These are phyloP conservation scores for Ornithoptera alexandrae DNA, from an alignment of 2,888 invertebrate genomes.

Conservation along the genomic window DNA sequence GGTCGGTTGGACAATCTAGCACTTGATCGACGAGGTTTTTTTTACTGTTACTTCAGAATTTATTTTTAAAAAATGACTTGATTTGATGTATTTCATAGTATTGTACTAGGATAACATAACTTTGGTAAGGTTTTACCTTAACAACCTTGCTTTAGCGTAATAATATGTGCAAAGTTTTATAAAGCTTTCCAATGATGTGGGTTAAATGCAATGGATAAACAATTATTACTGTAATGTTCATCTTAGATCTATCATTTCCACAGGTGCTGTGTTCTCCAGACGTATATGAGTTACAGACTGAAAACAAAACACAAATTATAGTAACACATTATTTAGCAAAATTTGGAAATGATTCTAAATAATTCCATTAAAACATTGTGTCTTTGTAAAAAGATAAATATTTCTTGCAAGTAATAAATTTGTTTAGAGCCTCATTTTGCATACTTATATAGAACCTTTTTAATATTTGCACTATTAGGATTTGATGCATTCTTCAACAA, in stretches of 20 bases:
- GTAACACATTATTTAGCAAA: background rate
- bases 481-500: too few species aligned
- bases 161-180: background rate
- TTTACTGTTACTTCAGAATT: too few species aligned
- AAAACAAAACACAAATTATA: constrained; percentile 43
- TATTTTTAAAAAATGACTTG: too few species aligned
- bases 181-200: background rate
- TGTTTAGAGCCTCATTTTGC: too few species aligned
- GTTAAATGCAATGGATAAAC: background rate
- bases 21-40: too few species aligned
- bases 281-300: constrained; percentile 87
- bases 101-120: background rate
- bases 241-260: constrained; percentile 87
- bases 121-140: background rate
- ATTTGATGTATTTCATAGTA: too few species aligned
- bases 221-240: constrained; percentile 57
- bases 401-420: too few species aligned
- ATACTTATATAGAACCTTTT: too few species aligned
- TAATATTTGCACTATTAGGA: too few species aligned
- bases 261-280: constrained; percentile 80
- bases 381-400: too few species aligned
- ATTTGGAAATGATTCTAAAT: background rate
- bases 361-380: background rate
- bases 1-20: too few species aligned
- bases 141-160: too few species aligned